Conservation (phyloP, 2,797 vertebrate species). For the Pteronotus mesoamericanus region DNA sequence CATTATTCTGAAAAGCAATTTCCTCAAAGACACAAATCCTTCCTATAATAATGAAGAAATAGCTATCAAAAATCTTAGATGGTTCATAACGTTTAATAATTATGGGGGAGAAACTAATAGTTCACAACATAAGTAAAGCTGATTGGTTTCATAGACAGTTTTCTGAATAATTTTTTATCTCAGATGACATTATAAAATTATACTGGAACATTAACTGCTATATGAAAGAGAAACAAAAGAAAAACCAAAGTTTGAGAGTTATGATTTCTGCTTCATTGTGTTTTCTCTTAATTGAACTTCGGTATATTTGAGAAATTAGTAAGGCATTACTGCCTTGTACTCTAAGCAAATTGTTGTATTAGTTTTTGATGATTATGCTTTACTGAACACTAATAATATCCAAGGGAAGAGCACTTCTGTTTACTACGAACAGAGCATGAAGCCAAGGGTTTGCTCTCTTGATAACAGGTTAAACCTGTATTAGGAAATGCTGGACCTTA, state of each 20-base stretch:
- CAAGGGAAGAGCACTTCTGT: neutral
- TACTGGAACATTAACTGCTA: neutral
- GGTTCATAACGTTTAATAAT: neutral
- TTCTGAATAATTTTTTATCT: conserved; percentile 28
- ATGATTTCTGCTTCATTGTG: neutral
- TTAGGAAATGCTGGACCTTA: neutral
- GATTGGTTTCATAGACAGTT: neutral
- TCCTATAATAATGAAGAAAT: neutral
- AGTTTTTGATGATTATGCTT: neutral
- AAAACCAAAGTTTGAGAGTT: neutral
- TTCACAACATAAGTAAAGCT: neutral
- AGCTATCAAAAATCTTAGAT: neutral
- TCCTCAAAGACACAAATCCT: neutral
- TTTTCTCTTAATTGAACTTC: neutral
- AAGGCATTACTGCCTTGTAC: neutral
- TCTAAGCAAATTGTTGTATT: neutral
- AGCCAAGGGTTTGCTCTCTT: neutral
- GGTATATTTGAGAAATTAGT: neutral
- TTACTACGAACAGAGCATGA: neutral
- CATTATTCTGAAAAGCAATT: neutral
- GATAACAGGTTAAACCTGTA: neutral
- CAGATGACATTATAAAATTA: neutral
- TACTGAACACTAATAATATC: neutral
- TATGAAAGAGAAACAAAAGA: neutral
- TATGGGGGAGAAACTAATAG: neutral